A percentile compares a stretch with the other conserved stretches of the same genome.
Evolutionary conservation across 1,140 invertebrate genomes (phyloP).

Genomic region (Spodoptera frugiperda): DNA sequence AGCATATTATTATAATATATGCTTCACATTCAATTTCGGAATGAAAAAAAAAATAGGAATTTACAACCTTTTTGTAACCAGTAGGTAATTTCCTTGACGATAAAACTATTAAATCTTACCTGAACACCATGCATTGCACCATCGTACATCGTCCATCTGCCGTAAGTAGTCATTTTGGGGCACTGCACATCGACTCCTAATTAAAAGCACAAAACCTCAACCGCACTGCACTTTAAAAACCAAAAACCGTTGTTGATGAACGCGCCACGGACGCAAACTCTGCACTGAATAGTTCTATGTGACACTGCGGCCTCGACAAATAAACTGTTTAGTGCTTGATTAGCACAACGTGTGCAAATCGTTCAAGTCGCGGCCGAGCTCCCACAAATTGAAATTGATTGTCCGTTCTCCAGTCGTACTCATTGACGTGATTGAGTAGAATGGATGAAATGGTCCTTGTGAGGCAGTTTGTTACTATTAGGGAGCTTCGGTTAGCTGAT

Average conservation of each 20-base stretch:
- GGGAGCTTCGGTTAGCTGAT: constrained; percentile 52
- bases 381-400: constrained; percentile 82
- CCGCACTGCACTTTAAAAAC: constrained; percentile 12
- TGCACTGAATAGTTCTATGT: constrained; percentile 59
- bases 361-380: constrained; percentile 56
- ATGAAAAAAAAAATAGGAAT: not conserved
- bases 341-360: constrained; percentile 83
- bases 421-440: constrained; percentile 81
- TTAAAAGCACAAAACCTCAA: constrained; percentile 35
- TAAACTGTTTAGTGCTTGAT: constrained; percentile 82
- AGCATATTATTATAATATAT: too few relatives aligned
- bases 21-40: too few relatives aligned
- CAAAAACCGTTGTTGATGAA: constrained; percentile 53
- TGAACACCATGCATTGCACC: constrained; percentile 70
- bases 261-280: constrained; percentile 58
- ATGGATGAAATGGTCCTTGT: constrained; percentile 79
- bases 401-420: constrained; percentile 64
- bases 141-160: constrained; percentile 79
- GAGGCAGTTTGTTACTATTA: constrained; percentile 65
- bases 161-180: constrained; percentile 73
- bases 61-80: too few relatives aligned
- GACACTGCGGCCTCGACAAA: constrained; percentile 66
- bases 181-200: constrained; percentile 46
- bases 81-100: not conserved
- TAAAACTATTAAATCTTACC: constrained; percentile 59